Base-by-base conservation (phyloP, 2,888 invertebrate genomes). In the Diabrotica balteata region DNA sequence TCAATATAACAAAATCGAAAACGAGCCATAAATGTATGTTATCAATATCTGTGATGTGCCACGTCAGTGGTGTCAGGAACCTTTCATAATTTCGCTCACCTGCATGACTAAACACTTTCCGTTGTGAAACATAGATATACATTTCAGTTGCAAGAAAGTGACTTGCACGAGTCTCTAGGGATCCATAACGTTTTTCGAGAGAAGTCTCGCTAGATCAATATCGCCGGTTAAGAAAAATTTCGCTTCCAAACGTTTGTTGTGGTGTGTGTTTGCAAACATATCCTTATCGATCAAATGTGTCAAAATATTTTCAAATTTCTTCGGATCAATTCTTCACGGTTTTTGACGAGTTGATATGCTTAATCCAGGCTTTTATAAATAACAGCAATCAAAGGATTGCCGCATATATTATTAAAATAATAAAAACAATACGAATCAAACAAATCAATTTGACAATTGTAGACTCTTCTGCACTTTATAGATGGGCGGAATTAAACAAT, bases 161-260 rank as follows among this genome's bases (percentile, higher is more conserved):
- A 76, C 76, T 77, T 77, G 76, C 76, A 75, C 32, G 72, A 70
- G 62, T 75, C 77, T 73, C 77, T 59, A 49, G 78, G 74, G 78
- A 73, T 74, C 72, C 70, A 69, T 75, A 75, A 73, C 72, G 70
- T 74, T 72, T 74, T 72, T 70, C 68, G 72, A 71, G 67, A 63
- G 62, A 69, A 59, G 63, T 59, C 66, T 55, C 62, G 8, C 51
- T 58, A 47, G 69, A 66, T 69, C 69, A 57, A 69, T 69, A 63
- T 59, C 62, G 57, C 53, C 43, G 47, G 65, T 57, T 49, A 54
- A 49, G 58, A 63, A 67, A 43, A 65, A 66, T 32, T 51, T 64
- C 46, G 50, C 47, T 57, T 63, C 54, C 45, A 68, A 63, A 58
- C 53, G 63, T 61, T 60, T 11, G 55, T 64, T 60, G 66, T 61